phyloP scores from a whole-genome alignment of 2,797 vertebrate genomes.

The Sus cebifrons region DNA sequence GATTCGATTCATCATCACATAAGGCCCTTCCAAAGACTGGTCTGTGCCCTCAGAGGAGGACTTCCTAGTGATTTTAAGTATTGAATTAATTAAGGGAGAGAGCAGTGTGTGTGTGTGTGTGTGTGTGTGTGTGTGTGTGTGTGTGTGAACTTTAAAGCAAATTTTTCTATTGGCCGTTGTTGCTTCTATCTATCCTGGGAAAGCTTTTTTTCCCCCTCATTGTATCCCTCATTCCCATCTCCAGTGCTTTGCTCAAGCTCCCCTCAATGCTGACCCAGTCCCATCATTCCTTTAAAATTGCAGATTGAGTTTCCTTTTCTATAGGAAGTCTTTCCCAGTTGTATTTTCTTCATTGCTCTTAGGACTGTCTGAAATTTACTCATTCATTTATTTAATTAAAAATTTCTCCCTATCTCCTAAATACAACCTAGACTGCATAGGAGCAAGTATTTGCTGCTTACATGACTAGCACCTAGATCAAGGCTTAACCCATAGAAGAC shows the following conservation, averaged over 20 bases:
- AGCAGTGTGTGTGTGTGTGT: not conserved
- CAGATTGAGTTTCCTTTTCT: not conserved
- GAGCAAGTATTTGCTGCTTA: not conserved
- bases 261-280: not conserved
- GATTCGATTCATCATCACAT: not conserved
- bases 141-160: not conserved
- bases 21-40: not conserved
- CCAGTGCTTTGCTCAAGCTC: not conserved
- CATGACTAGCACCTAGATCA: not conserved
- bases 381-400: conserved; percentile 8
- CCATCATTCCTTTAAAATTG: not conserved
- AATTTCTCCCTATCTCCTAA: not conserved
- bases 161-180: not conserved
- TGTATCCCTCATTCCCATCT: not conserved
- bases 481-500: not conserved
- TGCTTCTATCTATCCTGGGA: not conserved
- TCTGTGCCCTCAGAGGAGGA: not conserved
- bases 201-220: not conserved
- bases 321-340: not conserved
- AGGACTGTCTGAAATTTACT: not conserved
- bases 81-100: not conserved
- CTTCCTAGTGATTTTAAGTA: not conserved
- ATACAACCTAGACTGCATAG: not conserved
- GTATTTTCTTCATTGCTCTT: not conserved
- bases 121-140: not conserved